Percentiles rank a stretch among this genome's conserved stretches.
Conservation (phyloP, 2,797 vertebrate species). For the Poeciliopsis gracilis region DNA sequence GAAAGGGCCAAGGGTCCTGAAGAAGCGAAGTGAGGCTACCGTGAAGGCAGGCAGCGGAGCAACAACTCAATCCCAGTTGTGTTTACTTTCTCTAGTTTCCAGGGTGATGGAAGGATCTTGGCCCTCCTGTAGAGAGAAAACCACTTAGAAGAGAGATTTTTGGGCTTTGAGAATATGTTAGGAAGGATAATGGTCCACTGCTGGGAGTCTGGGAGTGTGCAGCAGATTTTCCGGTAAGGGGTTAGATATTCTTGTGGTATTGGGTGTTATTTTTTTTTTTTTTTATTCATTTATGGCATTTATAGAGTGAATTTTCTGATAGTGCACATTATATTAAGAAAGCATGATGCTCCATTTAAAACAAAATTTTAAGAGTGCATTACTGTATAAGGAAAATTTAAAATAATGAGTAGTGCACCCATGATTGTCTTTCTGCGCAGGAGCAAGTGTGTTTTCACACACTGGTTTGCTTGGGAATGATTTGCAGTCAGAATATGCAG, state of each 20-base stretch:
- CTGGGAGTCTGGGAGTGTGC: slow-evolving; percentile 12
- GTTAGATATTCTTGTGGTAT: background rate
- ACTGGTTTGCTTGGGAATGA: slow-evolving; percentile 47
- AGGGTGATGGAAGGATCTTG: slow-evolving; percentile 52
- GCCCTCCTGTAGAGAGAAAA: slow-evolving; percentile 31
- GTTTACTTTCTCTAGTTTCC: slow-evolving; percentile 65
- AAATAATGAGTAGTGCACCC: slow-evolving; percentile 4
- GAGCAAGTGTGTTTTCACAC: slow-evolving; percentile 25
- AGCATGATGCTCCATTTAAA: background rate
- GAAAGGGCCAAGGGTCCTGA: slow-evolving; percentile 44
- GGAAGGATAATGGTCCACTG: slow-evolving; percentile 38
- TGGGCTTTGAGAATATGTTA: slow-evolving; percentile 41
- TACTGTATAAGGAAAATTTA: slow-evolving; percentile 10
- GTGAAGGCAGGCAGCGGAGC: slow-evolving; percentile 41
- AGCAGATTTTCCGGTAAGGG: slow-evolving; percentile 12
- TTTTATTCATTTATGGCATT: background rate
- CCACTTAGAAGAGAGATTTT: slow-evolving; percentile 40
- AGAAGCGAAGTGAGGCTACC: slow-evolving; percentile 44
- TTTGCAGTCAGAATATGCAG: slow-evolving; percentile 64
- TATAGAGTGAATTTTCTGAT: background rate
- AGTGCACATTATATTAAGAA: background rate
- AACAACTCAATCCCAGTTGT: slow-evolving; percentile 51
- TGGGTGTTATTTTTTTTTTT: background rate
- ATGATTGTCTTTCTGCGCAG: slow-evolving; percentile 13
- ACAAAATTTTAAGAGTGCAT: background rate